A percentile compares a stretch with the other conserved stretches of the same genome.
Evolutionary conservation across 2,888 invertebrate genomes (phyloP).

Genomic region (Orchestes rusci): DNA sequence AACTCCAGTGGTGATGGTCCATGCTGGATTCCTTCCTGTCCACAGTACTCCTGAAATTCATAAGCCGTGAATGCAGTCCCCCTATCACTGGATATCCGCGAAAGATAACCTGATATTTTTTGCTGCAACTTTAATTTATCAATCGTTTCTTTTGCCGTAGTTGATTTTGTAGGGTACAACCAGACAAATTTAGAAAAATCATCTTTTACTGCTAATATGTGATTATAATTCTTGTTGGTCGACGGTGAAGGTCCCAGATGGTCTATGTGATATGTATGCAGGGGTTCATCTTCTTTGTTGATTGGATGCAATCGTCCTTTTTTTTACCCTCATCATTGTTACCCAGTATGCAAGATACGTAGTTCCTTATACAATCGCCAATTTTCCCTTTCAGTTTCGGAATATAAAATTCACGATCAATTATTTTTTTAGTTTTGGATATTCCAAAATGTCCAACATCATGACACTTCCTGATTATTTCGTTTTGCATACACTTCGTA

Average conservation of each 20-base stretch:
- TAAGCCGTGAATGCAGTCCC: conserved; percentile 37
- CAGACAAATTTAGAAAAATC: conserved; percentile 35
- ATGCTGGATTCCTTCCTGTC: conserved; percentile 35
- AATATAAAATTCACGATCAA: too few relatives aligned
- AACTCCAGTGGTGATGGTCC: conserved; percentile 31
- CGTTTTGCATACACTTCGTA: conserved; percentile 30
- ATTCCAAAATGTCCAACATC: too few relatives aligned
- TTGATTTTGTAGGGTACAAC: too few relatives aligned
- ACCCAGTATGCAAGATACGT: too few relatives aligned
- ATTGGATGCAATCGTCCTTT: conserved; percentile 29
- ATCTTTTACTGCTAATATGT: too few relatives aligned
- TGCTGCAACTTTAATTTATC: conserved; percentile 27
- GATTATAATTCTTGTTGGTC: too few relatives aligned
- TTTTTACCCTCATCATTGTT: conserved; percentile 31
- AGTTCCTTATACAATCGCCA: too few relatives aligned
- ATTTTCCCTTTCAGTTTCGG: too few relatives aligned
- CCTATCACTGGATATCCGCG: conserved; percentile 33
- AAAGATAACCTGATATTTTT: conserved; percentile 37
- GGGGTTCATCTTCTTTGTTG: conserved; percentile 25
- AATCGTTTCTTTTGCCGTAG: conserved; percentile 29
- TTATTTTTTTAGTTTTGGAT: too few relatives aligned
- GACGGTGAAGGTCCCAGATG: conserved; percentile 29
- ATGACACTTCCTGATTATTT: too few relatives aligned
- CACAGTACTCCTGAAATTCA: conserved; percentile 36
- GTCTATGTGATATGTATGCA: conserved; percentile 30